Percentiles rank a stretch among this genome's conserved stretches.
Evolutionary conservation across 2,797 vertebrate genomes (phyloP).

Genomic region (Falco berigora): DNA sequence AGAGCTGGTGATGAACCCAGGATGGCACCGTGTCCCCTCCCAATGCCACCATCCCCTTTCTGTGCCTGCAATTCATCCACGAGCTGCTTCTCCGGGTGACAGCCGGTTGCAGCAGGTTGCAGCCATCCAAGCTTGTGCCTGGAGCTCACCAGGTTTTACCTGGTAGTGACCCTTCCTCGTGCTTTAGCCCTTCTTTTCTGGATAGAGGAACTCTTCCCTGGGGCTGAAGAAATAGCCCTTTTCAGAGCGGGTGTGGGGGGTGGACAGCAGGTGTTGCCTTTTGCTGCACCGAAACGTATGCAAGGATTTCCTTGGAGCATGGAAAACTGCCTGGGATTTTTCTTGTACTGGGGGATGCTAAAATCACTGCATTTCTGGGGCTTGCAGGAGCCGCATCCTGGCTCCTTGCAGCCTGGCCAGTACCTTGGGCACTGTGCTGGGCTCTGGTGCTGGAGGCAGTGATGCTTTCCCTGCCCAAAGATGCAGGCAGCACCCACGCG

Average conservation of each 20-base stretch:
- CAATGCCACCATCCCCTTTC: background rate
- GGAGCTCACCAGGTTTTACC: background rate
- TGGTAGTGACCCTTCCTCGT: accelerated
- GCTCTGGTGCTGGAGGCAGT: background rate
- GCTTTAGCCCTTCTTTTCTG: background rate
- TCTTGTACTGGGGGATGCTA: background rate
- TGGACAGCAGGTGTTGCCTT: background rate
- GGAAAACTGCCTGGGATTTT: background rate
- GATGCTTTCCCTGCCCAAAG: background rate
- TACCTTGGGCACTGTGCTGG: background rate
- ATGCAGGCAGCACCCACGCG: background rate
- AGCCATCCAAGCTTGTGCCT: background rate
- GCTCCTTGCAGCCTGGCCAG: background rate
- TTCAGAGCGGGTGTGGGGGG: background rate
- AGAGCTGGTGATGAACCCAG: accelerated
- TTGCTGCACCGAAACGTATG: background rate
- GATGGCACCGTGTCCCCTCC: background rate
- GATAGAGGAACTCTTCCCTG: background rate
- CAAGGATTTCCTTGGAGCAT: background rate
- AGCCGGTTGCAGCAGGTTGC: background rate
- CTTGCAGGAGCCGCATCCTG: background rate
- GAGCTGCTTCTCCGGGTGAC: background rate
- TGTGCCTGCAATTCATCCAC: background rate
- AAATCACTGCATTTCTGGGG: background rate
- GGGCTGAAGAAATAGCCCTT: background rate